Evolutionary conservation across 2,797 vertebrate genomes (phyloP), one percentile per base, ranked within the genome.

Genomic region (Molossus alvarezi): DNA sequence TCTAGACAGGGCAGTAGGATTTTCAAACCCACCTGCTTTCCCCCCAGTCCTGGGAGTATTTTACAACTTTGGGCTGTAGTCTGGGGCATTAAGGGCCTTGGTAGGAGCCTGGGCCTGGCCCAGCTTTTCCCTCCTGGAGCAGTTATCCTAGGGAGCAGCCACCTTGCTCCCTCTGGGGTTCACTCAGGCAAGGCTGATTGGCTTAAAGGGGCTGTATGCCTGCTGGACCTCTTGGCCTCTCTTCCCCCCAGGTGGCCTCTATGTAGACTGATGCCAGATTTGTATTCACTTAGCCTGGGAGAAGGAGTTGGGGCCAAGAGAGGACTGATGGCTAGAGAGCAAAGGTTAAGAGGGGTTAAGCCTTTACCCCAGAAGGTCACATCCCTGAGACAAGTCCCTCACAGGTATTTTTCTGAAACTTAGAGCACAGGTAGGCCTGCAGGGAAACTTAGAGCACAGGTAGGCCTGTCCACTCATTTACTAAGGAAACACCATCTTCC

Each of bases 341-440:
- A 95, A 93, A 96, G 95, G 97, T 96, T 97, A 97, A 97, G 97
- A 97, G 76, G 96, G 97, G 95, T 98, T 97, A 98, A 98, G 95
- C 94, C 91, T 91, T 95, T 76, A 90, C 73, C 88, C 76, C 73
- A 77, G 76, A 95, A 97, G 97, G 94, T 97, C 92, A 92, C 92
- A 94, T 83, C 53, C 67, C 64, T 71, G 75, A 96, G 82, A 95
- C 64, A 94, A 92, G 58, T 86, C 82, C 91, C 90, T 92, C 95
- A 81, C 94, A 75, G 89, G 94, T 86, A 93, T 95, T 92, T 92
- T 92, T 62, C 90, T 95, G 91, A 96, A 89, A 69, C 62, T 57
- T 93, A 57, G 71, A 88, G 83, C 33, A 65, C 60, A 81, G 37
- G 41, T n/a, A 48, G 71, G 69, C 95, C 81, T 86, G 45, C 69